Percentiles rank a stretch among this genome's conserved stretches.
Conservation (phyloP, 1,140 invertebrate species). For the Paraescarpia echinospica region DNA sequence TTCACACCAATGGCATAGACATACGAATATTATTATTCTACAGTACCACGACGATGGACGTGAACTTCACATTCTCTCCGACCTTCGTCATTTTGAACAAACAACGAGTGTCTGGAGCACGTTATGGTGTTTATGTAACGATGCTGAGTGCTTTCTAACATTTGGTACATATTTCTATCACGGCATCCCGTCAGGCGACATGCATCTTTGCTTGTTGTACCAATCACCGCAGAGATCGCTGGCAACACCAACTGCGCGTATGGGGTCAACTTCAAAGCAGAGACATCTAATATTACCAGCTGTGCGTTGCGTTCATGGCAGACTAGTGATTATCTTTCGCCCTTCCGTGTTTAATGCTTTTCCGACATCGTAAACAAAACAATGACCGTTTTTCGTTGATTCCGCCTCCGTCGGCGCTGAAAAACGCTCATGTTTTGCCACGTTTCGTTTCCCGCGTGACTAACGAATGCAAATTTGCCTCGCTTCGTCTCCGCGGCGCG, state of each 20-base stretch:
- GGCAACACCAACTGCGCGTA: background rate
- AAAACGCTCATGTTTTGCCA: background rate
- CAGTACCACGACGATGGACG: no score
- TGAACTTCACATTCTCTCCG: no score
- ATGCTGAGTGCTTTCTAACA: no score
- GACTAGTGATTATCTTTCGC: background rate
- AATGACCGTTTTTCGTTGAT: background rate
- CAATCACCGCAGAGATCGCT: background rate
- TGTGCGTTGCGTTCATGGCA: background rate
- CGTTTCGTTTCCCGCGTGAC: constrained; percentile 3
- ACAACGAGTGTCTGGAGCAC: no score
- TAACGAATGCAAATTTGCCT: background rate
- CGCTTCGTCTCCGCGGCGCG: background rate
- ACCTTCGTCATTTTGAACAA: no score
- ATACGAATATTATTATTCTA: no score
- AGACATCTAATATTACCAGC: background rate
- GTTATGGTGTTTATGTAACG: no score
- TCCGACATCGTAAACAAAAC: background rate
- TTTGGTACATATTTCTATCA: no score
- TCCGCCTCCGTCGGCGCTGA: background rate
- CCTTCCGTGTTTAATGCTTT: background rate
- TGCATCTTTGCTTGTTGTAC: no score
- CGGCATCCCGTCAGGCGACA: no score
- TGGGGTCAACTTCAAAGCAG: background rate
- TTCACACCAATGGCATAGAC: no score